Evolutionary conservation across 2,113 vertebrate species (phyloP).

Genomic region (Mystacornis crossleyi): DNA sequence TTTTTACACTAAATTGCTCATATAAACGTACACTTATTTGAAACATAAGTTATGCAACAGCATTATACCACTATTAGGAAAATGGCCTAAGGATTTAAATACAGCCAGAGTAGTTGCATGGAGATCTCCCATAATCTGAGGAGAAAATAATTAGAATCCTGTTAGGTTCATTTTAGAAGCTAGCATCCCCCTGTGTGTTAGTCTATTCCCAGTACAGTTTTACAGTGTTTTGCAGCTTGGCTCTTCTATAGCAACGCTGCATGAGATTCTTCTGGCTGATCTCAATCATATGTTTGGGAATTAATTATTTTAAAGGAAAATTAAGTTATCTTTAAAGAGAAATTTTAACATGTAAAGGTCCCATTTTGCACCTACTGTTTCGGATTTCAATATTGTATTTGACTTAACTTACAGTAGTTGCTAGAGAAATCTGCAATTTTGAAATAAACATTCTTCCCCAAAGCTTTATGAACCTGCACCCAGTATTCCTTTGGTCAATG

Average conservation of each 20-base stretch:
- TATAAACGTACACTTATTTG: fast-evolving
- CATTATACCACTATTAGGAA: background rate
- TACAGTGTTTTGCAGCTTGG: background rate
- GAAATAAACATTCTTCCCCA: background rate
- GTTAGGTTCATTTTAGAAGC: background rate
- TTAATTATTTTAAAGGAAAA: background rate
- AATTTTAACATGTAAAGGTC: background rate
- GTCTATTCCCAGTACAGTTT: background rate
- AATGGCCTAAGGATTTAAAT: background rate
- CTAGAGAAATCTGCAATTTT: background rate
- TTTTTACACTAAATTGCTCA: background rate
- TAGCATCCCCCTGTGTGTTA: background rate
- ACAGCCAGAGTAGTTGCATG: background rate
- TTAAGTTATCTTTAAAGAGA: background rate
- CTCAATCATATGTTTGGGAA: background rate
- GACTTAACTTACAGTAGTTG: background rate
- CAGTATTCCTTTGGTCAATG: background rate
- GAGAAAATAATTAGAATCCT: background rate
- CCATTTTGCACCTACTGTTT: background rate
- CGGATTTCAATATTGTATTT: background rate
- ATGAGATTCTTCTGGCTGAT: background rate
- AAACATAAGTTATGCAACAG: background rate
- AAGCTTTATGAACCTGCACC: background rate
- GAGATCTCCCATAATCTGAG: background rate
- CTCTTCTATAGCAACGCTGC: background rate